phyloP scores from a whole-genome alignment of 1,140 invertebrate species.

The Saccostrea cuccullata region DNA sequence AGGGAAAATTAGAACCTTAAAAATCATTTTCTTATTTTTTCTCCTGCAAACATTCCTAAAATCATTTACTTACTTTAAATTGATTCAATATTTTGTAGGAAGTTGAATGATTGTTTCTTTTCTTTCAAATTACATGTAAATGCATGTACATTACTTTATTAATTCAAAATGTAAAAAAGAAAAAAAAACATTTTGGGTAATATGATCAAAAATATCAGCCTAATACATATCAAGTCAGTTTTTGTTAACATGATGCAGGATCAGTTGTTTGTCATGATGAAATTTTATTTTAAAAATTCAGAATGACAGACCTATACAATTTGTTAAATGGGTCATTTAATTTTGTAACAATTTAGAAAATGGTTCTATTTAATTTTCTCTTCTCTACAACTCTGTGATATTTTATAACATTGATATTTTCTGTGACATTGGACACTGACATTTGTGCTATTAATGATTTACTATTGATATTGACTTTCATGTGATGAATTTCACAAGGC shows the following conservation, averaged over 20 bases:
- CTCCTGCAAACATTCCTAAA: background rate
- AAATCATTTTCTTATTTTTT: background rate
- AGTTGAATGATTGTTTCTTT: background rate
- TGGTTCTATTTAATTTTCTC: background rate
- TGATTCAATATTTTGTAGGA: background rate
- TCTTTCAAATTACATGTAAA: background rate
- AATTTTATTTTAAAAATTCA: background rate
- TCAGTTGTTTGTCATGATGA: background rate
- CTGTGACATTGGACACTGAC: background rate
- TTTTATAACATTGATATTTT: conserved; percentile 22
- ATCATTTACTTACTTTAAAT: background rate
- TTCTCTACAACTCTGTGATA: background rate
- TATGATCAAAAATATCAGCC: background rate
- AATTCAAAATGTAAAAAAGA: background rate
- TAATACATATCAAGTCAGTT: background rate
- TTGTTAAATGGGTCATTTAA: background rate
- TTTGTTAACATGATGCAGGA: background rate
- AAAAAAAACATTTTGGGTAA: background rate
- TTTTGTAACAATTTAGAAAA: background rate
- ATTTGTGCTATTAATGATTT: background rate
- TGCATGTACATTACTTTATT: background rate
- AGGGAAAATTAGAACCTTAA: conserved; percentile 35
- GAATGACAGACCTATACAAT: background rate
- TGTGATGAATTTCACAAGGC: conserved; percentile 7
- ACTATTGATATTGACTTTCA: conserved; percentile 19